These are phyloP conservation scores for Hydropsyche betteni DNA, from an alignment of 2,888 invertebrate genomes.

Conservation along the genomic window DNA sequence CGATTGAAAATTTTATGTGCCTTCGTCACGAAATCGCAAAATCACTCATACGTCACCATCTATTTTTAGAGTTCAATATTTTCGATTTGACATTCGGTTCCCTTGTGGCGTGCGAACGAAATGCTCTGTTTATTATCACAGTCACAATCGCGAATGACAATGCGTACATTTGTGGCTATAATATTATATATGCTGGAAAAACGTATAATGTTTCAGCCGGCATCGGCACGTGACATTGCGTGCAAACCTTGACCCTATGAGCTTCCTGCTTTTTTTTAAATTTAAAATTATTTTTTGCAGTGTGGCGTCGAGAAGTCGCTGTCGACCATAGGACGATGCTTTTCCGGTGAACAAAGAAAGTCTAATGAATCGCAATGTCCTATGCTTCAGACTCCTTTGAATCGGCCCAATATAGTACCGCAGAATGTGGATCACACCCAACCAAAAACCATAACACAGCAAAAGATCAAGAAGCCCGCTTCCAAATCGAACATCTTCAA, in stretches of 20 bases:
- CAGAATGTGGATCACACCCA: conserved; percentile 52
- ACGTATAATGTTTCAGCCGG: too few relatives aligned
- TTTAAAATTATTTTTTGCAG: conserved; percentile 63
- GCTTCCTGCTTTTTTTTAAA: not conserved
- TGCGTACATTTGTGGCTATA: not conserved
- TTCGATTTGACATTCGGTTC: not conserved
- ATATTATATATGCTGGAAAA: not conserved
- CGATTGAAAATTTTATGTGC: not conserved
- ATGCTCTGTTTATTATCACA: conserved; percentile 6
- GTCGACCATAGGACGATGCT: conserved; percentile 71
- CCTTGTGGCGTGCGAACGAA: conserved; percentile 12
- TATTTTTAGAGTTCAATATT: conserved; percentile 1
- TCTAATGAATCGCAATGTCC: conserved; percentile 82
- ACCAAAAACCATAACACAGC: conserved; percentile 61
- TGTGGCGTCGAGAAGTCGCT: conserved; percentile 72
- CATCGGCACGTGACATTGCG: conserved; percentile 17
- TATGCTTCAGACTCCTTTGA: conserved; percentile 68
- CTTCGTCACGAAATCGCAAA: conserved; percentile 4
- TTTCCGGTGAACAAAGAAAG: conserved; percentile 71
- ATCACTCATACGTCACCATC: conserved; percentile 6
- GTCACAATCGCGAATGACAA: conserved; percentile 25
- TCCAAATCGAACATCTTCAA: conserved; percentile 58
- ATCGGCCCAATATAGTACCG: conserved; percentile 61
- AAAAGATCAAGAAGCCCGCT: conserved; percentile 60
- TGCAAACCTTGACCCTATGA: conserved; percentile 15